phyloP scores from a whole-genome alignment of 92 coral and sea anemone species.

The Epizoanthus illoricatus region DNA sequence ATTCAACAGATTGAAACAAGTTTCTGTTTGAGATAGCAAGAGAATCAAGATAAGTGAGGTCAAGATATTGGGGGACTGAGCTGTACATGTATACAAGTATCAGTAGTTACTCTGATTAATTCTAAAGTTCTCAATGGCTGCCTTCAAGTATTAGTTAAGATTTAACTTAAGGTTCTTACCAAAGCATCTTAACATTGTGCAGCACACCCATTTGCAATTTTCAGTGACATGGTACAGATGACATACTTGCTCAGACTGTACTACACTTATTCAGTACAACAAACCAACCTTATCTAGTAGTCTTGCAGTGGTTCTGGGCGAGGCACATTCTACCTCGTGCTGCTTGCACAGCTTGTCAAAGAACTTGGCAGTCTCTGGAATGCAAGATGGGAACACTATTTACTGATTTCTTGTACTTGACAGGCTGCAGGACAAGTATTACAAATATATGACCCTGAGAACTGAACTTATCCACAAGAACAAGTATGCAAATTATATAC shows the following conservation, averaged over 20 bases:
- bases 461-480: no score
- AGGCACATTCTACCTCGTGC: conserved; percentile 83
- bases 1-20: no score
- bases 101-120: conserved; percentile 3
- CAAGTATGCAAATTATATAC: no score
- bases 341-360: conserved; percentile 90
- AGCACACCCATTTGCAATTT: not conserved
- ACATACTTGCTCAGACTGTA: not conserved
- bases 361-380: conserved; percentile 75
- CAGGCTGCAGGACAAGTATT: no score
- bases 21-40: no score
- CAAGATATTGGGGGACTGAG: no score
- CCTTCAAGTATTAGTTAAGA: conserved; percentile 1
- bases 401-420: not conserved
- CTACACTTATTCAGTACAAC: not conserved
- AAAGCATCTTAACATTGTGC: not conserved
- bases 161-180: conserved; percentile 11
- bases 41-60: no score
- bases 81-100: no score
- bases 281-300: conserved; percentile 83
- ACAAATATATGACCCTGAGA: no score
- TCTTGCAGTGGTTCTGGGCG: conserved; percentile 90
- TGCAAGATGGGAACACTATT: not conserved
- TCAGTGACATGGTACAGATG: not conserved
- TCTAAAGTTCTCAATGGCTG: conserved; percentile 40